Percentiles rank a stretch among this genome's conserved stretches.
phyloP scores from a whole-genome alignment of 2,888 invertebrate species.

The Lypha dubia region DNA sequence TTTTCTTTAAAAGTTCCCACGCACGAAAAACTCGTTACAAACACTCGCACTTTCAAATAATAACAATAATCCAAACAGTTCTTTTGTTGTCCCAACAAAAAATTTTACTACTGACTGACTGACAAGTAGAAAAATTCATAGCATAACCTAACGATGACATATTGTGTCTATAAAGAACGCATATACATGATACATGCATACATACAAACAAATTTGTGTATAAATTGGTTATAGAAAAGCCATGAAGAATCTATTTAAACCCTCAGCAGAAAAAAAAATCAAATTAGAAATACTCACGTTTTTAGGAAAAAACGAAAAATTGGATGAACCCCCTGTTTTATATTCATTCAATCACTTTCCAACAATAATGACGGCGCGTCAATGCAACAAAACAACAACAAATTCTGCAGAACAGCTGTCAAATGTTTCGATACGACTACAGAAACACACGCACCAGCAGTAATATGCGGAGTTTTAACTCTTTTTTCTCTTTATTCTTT shows the following conservation, averaged over 20 bases:
- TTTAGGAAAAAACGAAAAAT: slow-evolving; percentile 25
- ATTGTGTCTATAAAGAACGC: no score
- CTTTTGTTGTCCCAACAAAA: slow-evolving; percentile 32
- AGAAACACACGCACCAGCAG: no score
- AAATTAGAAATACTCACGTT: slow-evolving; percentile 71
- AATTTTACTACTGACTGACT: slow-evolving; percentile 29
- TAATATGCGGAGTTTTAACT: slow-evolving; percentile 30
- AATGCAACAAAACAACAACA: slow-evolving; percentile 24
- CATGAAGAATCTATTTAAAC: slow-evolving; percentile 65
- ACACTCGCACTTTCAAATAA: slow-evolving; percentile 50
- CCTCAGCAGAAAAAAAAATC: slow-evolving; percentile 67
- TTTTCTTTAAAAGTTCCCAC: slow-evolving; percentile 65
- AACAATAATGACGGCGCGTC: slow-evolving; percentile 38
- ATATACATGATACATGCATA: no score
- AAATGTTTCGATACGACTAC: slow-evolving; percentile 56
- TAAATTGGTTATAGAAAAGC: slow-evolving; percentile 25
- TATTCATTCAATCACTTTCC: slow-evolving; percentile 41
- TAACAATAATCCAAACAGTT: slow-evolving; percentile 55
- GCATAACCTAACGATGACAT: slow-evolving; percentile 62
- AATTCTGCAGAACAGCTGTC: slow-evolving; percentile 67
- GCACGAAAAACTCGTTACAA: slow-evolving; percentile 43
- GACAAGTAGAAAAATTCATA: slow-evolving; percentile 47
- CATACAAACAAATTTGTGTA: background rate
- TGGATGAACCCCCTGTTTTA: slow-evolving; percentile 28
- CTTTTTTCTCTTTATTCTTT: slow-evolving; percentile 18